Evolutionary conservation across 2,888 invertebrate genomes (phyloP).

Genomic region (Amphiduros pacificus): DNA sequence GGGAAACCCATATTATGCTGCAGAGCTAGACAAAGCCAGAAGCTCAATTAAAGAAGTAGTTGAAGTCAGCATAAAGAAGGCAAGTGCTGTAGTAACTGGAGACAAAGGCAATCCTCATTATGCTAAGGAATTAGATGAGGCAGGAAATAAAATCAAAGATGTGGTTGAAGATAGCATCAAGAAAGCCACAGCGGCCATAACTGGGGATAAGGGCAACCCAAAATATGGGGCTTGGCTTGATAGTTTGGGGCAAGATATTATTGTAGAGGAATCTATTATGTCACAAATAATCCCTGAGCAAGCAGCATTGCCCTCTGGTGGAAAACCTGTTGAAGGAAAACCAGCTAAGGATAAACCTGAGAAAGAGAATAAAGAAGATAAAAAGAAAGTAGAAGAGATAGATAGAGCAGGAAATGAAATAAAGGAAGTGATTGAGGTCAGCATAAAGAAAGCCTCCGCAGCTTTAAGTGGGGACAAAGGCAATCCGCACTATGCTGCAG

Average conservation of each 20-base stretch:
- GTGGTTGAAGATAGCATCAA: not conserved
- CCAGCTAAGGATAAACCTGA: not conserved
- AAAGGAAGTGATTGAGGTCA: not conserved
- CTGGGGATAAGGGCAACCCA: conserved; percentile 41
- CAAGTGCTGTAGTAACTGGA: conserved; percentile 22
- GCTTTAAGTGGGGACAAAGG: conserved; percentile 32
- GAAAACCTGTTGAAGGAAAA: not conserved
- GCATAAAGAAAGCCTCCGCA: conserved; percentile 3
- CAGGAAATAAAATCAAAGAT: not conserved
- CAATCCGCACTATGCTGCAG: conserved; percentile 40
- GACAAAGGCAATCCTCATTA: conserved; percentile 42
- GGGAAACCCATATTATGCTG: conserved; percentile 43
- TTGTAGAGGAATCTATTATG: too few species aligned
- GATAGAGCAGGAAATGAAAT: too few species aligned
- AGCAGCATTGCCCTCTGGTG: not conserved
- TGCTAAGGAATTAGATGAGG: conserved; percentile 35
- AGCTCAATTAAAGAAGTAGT: not conserved
- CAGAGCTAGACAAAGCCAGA: conserved; percentile 27
- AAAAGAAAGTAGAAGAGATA: not conserved
- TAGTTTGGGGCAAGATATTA: too few species aligned
- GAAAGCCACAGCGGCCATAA: conserved; percentile 3
- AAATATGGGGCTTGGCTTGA: too few species aligned
- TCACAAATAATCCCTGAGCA: too few species aligned
- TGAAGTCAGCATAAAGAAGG: not conserved
- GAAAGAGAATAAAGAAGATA: too few species aligned